phyloP scores from a whole-genome alignment of 2,113 vertebrate species.

The Mystacornis crossleyi region DNA sequence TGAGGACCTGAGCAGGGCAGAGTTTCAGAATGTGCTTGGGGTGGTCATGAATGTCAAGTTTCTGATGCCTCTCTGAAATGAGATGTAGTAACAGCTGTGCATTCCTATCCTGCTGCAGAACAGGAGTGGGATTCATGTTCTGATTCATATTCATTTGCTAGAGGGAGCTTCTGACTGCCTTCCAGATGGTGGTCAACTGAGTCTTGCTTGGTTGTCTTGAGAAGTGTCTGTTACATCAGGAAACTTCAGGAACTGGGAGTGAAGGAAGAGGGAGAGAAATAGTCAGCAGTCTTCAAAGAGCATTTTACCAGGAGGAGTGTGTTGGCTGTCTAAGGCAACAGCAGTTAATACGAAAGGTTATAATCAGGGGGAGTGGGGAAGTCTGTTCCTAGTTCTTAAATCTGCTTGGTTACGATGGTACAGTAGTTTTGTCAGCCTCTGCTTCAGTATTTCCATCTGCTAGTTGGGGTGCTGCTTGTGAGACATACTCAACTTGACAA shows the following conservation, averaged over 20 bases:
- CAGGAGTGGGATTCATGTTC: background rate
- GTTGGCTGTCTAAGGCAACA: background rate
- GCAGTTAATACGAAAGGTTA: background rate
- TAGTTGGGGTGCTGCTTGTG: background rate
- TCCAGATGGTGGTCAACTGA: background rate
- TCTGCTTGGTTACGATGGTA: background rate
- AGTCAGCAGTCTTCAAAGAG: background rate
- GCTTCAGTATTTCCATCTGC: background rate
- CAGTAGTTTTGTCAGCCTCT: background rate
- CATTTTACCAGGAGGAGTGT: background rate
- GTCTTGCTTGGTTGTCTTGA: background rate
- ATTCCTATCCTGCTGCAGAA: background rate
- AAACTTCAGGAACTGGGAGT: background rate
- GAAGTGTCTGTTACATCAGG: background rate
- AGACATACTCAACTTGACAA: background rate
- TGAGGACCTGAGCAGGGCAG: background rate
- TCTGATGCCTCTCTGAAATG: slow-evolving; percentile 32
- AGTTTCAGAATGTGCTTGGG: slow-evolving; percentile 34
- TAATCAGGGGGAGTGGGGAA: background rate
- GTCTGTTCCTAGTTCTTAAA: background rate
- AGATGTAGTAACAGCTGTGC: slow-evolving; percentile 50
- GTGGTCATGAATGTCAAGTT: slow-evolving; percentile 25
- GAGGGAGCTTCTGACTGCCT: background rate
- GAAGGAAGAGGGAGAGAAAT: background rate
- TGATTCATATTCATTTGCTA: background rate